Conservation (phyloP, 2,113 vertebrate species). For the Chaenocephalus aceratus region DNA sequence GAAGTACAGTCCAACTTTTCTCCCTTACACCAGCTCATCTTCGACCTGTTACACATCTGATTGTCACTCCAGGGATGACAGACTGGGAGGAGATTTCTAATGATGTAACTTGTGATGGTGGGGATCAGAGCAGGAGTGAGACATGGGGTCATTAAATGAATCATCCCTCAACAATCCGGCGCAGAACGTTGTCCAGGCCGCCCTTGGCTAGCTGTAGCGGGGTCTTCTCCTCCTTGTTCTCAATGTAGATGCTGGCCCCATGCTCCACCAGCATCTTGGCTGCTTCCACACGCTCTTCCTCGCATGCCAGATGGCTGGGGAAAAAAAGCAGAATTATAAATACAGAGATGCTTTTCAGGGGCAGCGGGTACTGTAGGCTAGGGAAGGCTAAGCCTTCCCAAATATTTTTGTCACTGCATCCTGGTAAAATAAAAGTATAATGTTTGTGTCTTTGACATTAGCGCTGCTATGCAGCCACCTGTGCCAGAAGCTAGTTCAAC, state of each 20-base stretch:
- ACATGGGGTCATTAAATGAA: neutral
- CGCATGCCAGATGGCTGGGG: constrained; percentile 95
- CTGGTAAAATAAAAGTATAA: no score
- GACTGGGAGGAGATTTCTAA: constrained; percentile 20
- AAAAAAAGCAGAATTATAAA: constrained; percentile 1
- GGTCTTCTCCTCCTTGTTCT: constrained; percentile 97
- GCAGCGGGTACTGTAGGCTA: no score
- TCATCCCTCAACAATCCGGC: constrained; percentile 91
- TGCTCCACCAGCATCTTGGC: constrained; percentile 94
- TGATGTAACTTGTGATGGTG: neutral
- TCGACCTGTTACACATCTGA: constrained; percentile 13
- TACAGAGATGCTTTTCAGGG: neutral
- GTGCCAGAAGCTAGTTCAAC: no score
- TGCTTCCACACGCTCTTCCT: constrained; percentile 94
- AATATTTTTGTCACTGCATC: no score
- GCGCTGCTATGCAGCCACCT: no score
- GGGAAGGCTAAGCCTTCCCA: no score
- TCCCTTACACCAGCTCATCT: neutral
- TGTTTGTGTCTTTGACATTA: no score
- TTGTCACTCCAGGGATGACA: constrained; percentile 6
- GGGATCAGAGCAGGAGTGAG: neutral
- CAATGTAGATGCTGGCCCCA: constrained; percentile 96
- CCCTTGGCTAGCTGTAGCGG: constrained; percentile 93
- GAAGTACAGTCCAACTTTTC: neutral
- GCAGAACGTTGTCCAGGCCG: constrained; percentile 87